Base-by-base conservation (phyloP, 2,888 invertebrate genomes). In the Thera obeliscata region DNA sequence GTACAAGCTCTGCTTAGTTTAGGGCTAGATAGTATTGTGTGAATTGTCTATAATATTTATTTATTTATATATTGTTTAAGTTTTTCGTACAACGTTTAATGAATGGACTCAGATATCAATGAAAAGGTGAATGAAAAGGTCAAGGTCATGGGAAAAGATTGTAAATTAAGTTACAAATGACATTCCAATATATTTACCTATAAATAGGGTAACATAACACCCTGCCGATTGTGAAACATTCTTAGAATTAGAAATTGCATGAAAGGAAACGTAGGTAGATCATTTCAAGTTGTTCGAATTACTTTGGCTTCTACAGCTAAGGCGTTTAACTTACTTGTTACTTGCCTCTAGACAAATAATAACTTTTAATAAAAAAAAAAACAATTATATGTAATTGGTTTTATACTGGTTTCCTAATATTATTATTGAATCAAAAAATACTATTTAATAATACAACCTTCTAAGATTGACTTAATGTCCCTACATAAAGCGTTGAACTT, bases 131-230 rank as follows among this genome's bases (percentile, higher is more conserved):
- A 22, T 22, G 22, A 22, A 22, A 22, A 22, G 22, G 22, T 22
- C 22, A 22, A 22, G 61, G 56, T 62, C 65, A 73, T 71, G 67
- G 61, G 56, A 62, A 62, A 56, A 64, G 54, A 59, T 67, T 66
- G 58, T 69, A 58, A 66, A 61, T 65, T 46, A 66, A 56, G 61
- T 70, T 64, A 46, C 66, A 67, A 65, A 67, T 56, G 70, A 59
- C 69, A 71, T 67, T 71, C 63, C 68, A 66, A 74, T 77, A 81
- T 48, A 56, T 74, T 81, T 86, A 82, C 81, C 75, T 84, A 82
- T 79, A 81, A 84, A 78, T 76, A 61, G 78, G 80, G 89, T 86
- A 90, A 91, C 81, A 78, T 78, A 83, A 89, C 88, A 90, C 89
- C 89, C 57, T 69, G 72, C 81, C 83, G 87, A 72, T 70, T 80